A percentile compares a stretch with the other conserved stretches of the same genome.
Evolutionary conservation across 2,888 invertebrate genomes (phyloP).

Genomic region (Epiblema foenella): DNA sequence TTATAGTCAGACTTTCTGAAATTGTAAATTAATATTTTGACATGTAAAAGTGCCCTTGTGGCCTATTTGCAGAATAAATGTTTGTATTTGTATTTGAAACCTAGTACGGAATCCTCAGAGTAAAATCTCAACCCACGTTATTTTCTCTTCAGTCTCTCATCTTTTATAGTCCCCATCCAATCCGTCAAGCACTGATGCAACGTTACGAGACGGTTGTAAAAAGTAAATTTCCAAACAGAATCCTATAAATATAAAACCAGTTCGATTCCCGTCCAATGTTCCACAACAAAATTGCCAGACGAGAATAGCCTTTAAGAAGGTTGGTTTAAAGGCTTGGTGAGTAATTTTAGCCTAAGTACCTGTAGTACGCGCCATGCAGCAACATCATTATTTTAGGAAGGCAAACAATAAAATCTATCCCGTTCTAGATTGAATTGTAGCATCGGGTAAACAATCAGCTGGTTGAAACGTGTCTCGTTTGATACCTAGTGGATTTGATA

Average conservation of each 20-base stretch:
- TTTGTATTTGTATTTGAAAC: too few species aligned
- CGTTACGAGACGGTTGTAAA: constrained; percentile 12
- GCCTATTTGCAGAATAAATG: too few species aligned
- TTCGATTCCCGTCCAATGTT: constrained; percentile 1
- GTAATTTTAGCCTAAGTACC: not conserved
- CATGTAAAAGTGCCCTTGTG: too few species aligned
- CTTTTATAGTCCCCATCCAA: constrained; percentile 5
- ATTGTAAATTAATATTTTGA: too few species aligned
- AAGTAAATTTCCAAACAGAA: constrained; percentile 14
- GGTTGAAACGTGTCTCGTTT: constrained; percentile 21
- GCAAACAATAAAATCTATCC: constrained; percentile 24
- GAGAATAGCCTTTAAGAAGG: not conserved
- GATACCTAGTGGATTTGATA: constrained; percentile 4
- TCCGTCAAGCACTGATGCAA: constrained; percentile 4
- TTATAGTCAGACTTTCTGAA: too few species aligned
- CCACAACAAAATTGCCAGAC: not conserved
- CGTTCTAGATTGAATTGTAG: constrained; percentile 23
- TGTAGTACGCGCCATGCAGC: not conserved
- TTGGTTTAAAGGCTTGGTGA: constrained; percentile 1
- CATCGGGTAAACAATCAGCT: constrained; percentile 18
- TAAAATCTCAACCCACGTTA: not conserved
- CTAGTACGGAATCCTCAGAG: not conserved
- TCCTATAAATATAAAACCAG: constrained; percentile 27
- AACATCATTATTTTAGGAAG: constrained; percentile 2
- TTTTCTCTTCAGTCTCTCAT: not conserved